A percentile compares a stretch with the other conserved stretches of the same genome.
phyloP scores from a whole-genome alignment of 2,888 invertebrate genomes.

The Zaprionus lineosus region DNA sequence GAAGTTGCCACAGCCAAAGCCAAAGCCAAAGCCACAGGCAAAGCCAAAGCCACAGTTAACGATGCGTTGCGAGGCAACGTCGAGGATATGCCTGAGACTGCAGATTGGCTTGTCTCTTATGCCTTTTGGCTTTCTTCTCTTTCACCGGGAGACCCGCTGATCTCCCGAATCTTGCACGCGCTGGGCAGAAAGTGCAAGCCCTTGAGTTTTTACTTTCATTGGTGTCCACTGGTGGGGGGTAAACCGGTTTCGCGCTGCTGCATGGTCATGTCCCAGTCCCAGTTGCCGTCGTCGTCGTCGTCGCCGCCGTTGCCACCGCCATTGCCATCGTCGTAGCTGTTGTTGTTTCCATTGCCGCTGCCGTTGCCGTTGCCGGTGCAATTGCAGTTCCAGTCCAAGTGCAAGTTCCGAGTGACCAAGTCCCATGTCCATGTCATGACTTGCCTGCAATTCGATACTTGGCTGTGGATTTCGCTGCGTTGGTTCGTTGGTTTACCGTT shows the following conservation, averaged over 20 bases:
- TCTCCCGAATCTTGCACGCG: conserved; percentile 18
- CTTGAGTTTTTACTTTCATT: conserved; percentile 83
- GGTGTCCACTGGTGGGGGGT: conserved; percentile 21
- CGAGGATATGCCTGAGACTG: conserved; percentile 45
- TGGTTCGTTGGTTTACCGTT: conserved; percentile 60
- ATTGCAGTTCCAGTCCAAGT: conserved; percentile 11
- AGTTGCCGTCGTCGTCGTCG: conserved; percentile 9
- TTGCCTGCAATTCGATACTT: conserved; percentile 43
- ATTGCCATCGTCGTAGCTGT: too few species aligned
- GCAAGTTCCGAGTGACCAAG: conserved; percentile 41
- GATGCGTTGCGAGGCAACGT: conserved; percentile 67
- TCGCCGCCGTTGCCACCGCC: too few species aligned
- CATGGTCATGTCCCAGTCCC: conserved; percentile 35
- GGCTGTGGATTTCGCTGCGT: conserved; percentile 58
- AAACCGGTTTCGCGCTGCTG: conserved; percentile 47
- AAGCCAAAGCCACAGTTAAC: conserved; percentile 49
- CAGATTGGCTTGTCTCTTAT: not conserved
- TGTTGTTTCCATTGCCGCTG: too few species aligned
- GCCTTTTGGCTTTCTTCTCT: conserved; percentile 29
- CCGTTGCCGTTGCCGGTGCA: too few species aligned
- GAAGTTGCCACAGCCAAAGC: conserved; percentile 30
- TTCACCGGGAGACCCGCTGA: conserved; percentile 15
- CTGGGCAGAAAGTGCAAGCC: conserved; percentile 82
- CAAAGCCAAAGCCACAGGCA: not conserved
- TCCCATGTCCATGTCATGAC: conserved; percentile 38